Base-by-base conservation (phyloP, 2,113 vertebrate species). In the Boleophthalmus pectinirostris region DNA sequence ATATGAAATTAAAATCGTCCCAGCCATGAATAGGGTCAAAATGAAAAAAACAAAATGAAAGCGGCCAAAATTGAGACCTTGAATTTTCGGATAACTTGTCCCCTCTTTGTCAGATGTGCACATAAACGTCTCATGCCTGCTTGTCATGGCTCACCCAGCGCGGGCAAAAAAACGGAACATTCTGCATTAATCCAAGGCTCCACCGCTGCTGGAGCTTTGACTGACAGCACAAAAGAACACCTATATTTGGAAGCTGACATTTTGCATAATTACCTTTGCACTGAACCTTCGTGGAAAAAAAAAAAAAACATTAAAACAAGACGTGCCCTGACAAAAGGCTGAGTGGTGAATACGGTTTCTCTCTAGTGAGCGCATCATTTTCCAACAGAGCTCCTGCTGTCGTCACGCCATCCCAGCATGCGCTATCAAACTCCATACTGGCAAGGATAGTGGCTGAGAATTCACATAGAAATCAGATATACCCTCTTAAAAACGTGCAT, bases 241-340 rank as follows among this genome's bases (percentile, higher is more conserved):
- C 87, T 89, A 87, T 89, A 91, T 88, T 87, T 83, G 85, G 85
- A 84, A 75, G 76, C 84, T 87, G 87, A 86, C 85, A 87, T 87
- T 88, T 87, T 85, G 77, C 86, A 89, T 90, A 86, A 90, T 92
- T 91, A 88, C 87, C 80, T 89, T 85, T 82, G 68, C 46, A 81
- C 76, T 75, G 78, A 87, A 78, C 67, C 81, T 79, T 80, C 68
- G 78, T 68, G 45, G 71, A 82, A 10, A 13, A 13, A 25, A 58
- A 12, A 58, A 58, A 24, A 43, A 38, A 38, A 43, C 38, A 25
- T 12, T 25, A 87, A 78, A 64, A 33, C 58, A 38, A 84, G 82
- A 82, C 79, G 18, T 75, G 78, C 78, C 56, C 80, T 35, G 68
- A 85, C 84, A 82, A 83, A 43, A 78, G 63, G 73, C 70, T 57